A percentile compares a stretch with the other conserved stretches of the same genome.
Conservation (phyloP, 2,113 vertebrate genomes). For the Siniperca chuatsi region DNA sequence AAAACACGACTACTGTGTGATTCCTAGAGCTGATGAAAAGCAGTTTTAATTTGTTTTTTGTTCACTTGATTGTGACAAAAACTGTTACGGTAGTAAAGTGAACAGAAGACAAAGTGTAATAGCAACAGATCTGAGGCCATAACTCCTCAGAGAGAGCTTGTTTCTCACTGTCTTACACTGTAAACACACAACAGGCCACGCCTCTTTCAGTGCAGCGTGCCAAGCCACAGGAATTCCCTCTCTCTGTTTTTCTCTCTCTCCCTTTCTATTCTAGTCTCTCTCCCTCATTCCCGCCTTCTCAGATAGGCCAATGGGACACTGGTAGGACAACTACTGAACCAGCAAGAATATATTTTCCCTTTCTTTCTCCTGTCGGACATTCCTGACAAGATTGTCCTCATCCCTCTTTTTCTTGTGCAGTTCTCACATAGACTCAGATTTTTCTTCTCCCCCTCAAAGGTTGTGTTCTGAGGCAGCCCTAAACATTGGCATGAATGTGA, state of each 20-base stretch:
- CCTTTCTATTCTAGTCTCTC: slow-evolving; percentile 76
- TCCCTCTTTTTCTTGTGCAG: slow-evolving; percentile 4
- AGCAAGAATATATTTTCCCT: slow-evolving; percentile 63
- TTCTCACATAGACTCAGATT: slow-evolving; percentile 33
- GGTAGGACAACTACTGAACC: slow-evolving; percentile 64
- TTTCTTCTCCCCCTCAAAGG: slow-evolving; percentile 2
- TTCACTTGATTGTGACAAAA: slow-evolving; percentile 57
- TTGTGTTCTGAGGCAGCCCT: slow-evolving; percentile 33
- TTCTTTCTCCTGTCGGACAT: slow-evolving; percentile 61
- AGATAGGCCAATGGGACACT: slow-evolving; percentile 70
- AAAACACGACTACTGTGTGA: slow-evolving; percentile 1
- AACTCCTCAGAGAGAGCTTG: slow-evolving; percentile 74
- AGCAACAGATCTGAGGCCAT: slow-evolving; percentile 60
- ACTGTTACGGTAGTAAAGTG: slow-evolving; percentile 30
- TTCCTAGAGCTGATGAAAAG: slow-evolving; percentile 4
- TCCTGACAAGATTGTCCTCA: slow-evolving; percentile 52
- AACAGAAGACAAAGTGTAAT: slow-evolving; percentile 58
- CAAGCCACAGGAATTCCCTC: slow-evolving; percentile 86
- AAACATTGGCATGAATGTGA: slow-evolving; percentile 42
- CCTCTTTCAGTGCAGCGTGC: slow-evolving; percentile 76
- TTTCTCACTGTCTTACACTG: slow-evolving; percentile 79
- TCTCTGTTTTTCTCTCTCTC: slow-evolving; percentile 72
- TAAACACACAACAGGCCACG: slow-evolving; percentile 80
- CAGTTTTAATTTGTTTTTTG: slow-evolving; percentile 46
- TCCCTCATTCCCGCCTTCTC: slow-evolving; percentile 81